Evolutionary conservation across 2,113 vertebrate genomes (phyloP).

Genomic region (Sigmodon hispidus): DNA sequence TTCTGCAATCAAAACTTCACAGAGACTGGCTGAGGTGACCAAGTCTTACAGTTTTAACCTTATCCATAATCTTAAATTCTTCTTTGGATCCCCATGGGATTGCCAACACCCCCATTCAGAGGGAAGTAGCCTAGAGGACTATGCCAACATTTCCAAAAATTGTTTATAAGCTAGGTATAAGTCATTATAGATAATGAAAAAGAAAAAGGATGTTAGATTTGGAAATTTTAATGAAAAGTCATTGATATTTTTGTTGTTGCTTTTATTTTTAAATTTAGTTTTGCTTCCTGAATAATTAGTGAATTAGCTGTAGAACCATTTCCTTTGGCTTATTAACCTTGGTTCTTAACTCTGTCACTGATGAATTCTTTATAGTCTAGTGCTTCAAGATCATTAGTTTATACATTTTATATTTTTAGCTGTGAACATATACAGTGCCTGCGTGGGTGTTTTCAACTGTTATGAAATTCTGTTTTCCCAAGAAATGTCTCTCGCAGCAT

Average conservation of each 20-base stretch:
- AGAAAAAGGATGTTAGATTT: too few species aligned
- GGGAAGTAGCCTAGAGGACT: too few species aligned
- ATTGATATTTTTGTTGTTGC: neutral
- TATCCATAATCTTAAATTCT: too few species aligned
- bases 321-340: neutral
- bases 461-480: neutral
- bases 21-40: too few species aligned
- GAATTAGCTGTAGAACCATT: neutral
- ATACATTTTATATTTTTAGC: constrained; percentile 5
- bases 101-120: too few species aligned
- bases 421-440: neutral
- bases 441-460: neutral
- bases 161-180: too few species aligned
- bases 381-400: neutral
- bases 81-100: too few species aligned
- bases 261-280: neutral
- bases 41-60: too few species aligned
- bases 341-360: neutral
- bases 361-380: neutral
- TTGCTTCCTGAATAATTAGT: neutral
- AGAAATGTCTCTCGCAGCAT: neutral
- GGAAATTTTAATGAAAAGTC: constrained; percentile 9
- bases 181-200: too few species aligned
- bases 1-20: too few species aligned
- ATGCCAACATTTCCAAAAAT: too few species aligned